A percentile compares a stretch with the other conserved stretches of the same genome.
phyloP scores from a whole-genome alignment of 1,140 invertebrate species.

The Scaptomyza montana region DNA sequence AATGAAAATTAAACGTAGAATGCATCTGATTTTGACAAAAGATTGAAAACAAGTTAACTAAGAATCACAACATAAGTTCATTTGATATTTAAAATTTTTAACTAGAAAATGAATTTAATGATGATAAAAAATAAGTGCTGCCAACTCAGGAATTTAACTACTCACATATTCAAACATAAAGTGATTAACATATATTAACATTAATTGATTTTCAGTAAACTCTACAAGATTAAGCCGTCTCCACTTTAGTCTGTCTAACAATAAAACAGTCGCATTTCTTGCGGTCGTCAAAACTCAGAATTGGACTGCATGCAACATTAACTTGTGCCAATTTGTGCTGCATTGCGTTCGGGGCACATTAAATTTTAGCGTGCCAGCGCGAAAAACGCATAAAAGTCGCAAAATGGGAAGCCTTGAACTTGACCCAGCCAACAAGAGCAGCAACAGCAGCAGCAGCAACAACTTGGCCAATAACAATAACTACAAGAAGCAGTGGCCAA shows the following conservation, averaged over 20 bases:
- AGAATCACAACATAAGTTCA: too few relatives aligned
- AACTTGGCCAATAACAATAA: conserved; percentile 66
- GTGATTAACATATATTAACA: not conserved
- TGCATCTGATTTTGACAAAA: too few relatives aligned
- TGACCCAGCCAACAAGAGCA: conserved; percentile 60
- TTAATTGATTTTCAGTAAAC: not conserved
- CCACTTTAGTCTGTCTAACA: conserved; percentile 16
- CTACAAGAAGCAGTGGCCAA: conserved; percentile 40
- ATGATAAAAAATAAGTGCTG: not conserved
- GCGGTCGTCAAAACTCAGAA: not conserved
- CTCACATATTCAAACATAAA: not conserved
- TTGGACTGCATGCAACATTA: conserved; percentile 9
- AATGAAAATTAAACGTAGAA: too few relatives aligned
- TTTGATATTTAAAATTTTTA: too few relatives aligned
- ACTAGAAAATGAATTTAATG: too few relatives aligned
- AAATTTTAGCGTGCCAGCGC: conserved; percentile 36
- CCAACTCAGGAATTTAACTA: not conserved
- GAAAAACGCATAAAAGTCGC: conserved; percentile 71
- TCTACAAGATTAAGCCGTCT: not conserved
- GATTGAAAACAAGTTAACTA: too few relatives aligned
- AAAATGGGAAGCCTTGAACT: conserved; percentile 79
- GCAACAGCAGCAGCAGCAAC: conserved; percentile 34
- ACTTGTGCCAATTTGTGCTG: conserved; percentile 37
- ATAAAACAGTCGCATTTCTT: not conserved
- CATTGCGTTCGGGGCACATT: conserved; percentile 40